Conservation (phyloP, 2,888 invertebrate genomes). For the Corythucha ciliata region DNA sequence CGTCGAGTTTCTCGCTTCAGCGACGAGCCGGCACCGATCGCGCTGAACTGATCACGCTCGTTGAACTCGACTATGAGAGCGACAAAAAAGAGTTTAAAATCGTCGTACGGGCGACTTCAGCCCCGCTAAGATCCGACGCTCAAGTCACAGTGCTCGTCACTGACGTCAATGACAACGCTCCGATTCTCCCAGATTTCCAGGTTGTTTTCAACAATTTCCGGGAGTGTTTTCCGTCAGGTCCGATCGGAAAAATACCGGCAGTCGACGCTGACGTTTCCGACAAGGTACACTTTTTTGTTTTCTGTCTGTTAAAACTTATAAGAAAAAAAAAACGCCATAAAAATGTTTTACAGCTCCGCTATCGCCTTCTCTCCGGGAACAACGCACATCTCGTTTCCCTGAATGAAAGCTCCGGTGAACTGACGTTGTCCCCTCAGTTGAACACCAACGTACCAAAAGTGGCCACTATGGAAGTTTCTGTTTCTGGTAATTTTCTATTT, state of each 20-base stretch:
- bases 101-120: conserved; percentile 81
- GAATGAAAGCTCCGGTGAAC: conserved; percentile 71
- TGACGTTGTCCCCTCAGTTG: conserved; percentile 80
- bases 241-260: conserved; percentile 86
- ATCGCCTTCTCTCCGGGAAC: conserved; percentile 80
- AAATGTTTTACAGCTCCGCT: conserved; percentile 54
- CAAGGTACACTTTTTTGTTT: too few species aligned
- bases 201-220: conserved; percentile 93
- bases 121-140: conserved; percentile 79
- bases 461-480: conserved; percentile 88
- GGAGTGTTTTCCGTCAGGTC: conserved; percentile 84
- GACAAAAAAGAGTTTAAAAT: conserved; percentile 80
- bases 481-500: conserved; percentile 60
- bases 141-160: conserved; percentile 80
- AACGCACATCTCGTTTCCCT: conserved; percentile 80
- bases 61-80: conserved; percentile 94
- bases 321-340: too few species aligned
- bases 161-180: conserved; percentile 93
- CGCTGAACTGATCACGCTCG: conserved; percentile 79
- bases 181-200: conserved; percentile 76
- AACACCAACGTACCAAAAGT: conserved; percentile 92
- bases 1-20: conserved; percentile 72
- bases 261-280: conserved; percentile 92
- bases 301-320: too few species aligned
- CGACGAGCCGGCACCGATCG: conserved; percentile 72